Evolutionary conservation across 2,888 invertebrate species (phyloP).

Genomic region (Nomada flava): DNA sequence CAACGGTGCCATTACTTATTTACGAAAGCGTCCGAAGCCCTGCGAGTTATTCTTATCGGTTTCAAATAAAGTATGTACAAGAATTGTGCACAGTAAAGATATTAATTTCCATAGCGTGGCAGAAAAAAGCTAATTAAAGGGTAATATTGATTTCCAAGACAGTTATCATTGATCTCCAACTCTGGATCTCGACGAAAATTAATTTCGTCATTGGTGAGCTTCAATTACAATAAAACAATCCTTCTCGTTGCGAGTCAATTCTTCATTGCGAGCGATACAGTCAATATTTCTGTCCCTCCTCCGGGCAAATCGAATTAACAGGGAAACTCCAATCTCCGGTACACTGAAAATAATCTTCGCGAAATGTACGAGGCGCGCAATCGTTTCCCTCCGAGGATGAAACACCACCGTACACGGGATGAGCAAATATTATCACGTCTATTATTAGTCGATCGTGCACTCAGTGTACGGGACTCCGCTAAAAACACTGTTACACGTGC

Average conservation of each 20-base stretch:
- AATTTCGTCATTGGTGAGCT: too few species aligned
- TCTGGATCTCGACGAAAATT: too few species aligned
- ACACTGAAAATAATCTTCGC: slow-evolving; percentile 34
- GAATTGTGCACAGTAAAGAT: too few species aligned
- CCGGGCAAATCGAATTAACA: background rate
- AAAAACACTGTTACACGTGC: slow-evolving; percentile 59
- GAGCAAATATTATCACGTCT: slow-evolving; percentile 62
- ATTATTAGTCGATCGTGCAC: slow-evolving; percentile 59
- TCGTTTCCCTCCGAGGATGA: background rate
- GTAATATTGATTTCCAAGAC: too few species aligned
- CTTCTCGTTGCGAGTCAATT: background rate
- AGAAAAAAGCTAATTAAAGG: too few species aligned
- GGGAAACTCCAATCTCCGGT: background rate
- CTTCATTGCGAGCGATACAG: background rate
- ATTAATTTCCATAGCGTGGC: too few species aligned
- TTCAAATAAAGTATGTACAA: too few species aligned
- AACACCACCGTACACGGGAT: background rate
- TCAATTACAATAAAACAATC: background rate
- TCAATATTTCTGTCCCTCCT: background rate
- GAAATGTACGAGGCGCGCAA: slow-evolving; percentile 4
- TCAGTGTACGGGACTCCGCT: slow-evolving; percentile 49
- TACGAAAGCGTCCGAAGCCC: too few species aligned
- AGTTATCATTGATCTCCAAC: too few species aligned
- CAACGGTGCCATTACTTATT: too few species aligned
- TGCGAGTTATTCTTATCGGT: too few species aligned